Evolutionary conservation across 2,113 vertebrate species (phyloP).

Genomic region (Mystacornis crossleyi): DNA sequence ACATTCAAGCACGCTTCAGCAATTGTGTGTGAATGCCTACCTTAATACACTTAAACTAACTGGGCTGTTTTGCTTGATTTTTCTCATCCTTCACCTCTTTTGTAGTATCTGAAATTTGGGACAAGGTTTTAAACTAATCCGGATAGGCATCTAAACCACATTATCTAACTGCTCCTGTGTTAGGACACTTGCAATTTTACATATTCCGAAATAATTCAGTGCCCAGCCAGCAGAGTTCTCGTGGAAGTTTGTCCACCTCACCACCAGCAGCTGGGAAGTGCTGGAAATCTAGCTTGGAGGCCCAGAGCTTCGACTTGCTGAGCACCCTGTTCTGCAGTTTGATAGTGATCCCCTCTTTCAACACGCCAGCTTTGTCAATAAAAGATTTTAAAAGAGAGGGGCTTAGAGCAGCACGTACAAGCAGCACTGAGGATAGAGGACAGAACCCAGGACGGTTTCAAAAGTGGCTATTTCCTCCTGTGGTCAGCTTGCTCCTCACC

Average conservation of each 20-base stretch:
- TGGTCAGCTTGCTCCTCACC: neutral
- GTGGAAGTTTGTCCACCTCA: neutral
- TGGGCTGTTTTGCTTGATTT: neutral
- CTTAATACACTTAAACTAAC: neutral
- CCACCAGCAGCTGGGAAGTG: neutral
- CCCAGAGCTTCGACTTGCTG: neutral
- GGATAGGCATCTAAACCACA: neutral
- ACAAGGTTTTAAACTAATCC: neutral
- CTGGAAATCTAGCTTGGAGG: neutral
- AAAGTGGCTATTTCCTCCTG: neutral
- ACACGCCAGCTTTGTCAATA: neutral
- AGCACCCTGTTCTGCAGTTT: neutral
- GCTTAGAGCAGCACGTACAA: rapidly evolving
- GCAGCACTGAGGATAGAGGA: neutral
- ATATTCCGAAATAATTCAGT: neutral
- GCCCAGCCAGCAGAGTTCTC: neutral
- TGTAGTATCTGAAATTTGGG: neutral
- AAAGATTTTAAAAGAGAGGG: neutral
- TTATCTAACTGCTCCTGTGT: neutral
- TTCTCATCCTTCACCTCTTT: neutral
- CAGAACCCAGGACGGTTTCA: neutral
- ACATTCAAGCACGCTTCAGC: neutral
- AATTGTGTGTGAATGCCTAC: neutral
- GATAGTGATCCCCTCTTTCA: neutral
- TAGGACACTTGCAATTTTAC: neutral